These are phyloP conservation scores for Agrotis segetum DNA, from an alignment of 2,888 invertebrate species.

Conservation along the genomic window DNA sequence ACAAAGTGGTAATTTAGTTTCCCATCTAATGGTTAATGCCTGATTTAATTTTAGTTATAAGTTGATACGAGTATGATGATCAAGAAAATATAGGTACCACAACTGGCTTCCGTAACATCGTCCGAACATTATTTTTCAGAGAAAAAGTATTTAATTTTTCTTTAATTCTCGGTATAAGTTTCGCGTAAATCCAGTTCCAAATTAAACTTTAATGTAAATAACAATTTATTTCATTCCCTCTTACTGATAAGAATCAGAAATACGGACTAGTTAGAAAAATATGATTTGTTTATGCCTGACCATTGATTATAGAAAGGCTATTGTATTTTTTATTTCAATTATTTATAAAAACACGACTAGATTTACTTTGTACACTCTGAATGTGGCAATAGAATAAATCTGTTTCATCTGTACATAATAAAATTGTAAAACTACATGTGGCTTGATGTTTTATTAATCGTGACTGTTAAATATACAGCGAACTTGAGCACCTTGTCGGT, in stretches of 20 bases:
- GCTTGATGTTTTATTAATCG: background rate
- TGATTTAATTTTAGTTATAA: background rate
- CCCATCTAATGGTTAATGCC: no score
- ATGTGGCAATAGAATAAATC: background rate
- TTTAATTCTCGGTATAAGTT: background rate
- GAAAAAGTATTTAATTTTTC: background rate
- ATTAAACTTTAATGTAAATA: constrained; percentile 47
- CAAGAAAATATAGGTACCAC: background rate
- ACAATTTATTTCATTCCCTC: constrained; percentile 47
- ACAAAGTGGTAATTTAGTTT: background rate
- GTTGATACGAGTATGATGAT: constrained; percentile 1
- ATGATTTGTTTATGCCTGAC: constrained; percentile 16
- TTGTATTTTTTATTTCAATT: constrained; percentile 18
- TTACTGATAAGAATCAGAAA: constrained; percentile 40
- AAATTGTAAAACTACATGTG: background rate
- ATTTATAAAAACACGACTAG: constrained; percentile 38
- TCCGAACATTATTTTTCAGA: background rate
- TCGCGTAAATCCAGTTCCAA: constrained; percentile 25
- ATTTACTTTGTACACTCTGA: constrained; percentile 26
- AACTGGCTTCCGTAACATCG: background rate
- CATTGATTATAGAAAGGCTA: constrained; percentile 7
- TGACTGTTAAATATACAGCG: background rate
- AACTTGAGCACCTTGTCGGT: background rate
- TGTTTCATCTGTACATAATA: constrained; percentile 5
- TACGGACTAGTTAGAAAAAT: constrained; percentile 30